phyloP scores from a whole-genome alignment of 2,797 vertebrate genomes.

The Sebastes taczanowskii region DNA sequence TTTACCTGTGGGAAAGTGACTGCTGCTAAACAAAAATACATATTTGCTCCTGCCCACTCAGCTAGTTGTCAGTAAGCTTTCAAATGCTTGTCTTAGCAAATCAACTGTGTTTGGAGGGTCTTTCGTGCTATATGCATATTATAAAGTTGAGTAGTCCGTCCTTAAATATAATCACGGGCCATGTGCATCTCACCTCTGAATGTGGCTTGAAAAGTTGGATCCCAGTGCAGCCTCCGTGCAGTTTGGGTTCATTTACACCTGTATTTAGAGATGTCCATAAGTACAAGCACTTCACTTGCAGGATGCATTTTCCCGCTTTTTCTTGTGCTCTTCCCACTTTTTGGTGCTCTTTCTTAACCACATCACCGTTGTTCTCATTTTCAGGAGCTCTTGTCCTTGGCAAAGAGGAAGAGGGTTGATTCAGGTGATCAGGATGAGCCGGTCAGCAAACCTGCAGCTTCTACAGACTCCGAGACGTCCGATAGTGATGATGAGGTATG shows the following conservation, averaged over 20 bases:
- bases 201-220: background rate
- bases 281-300: background rate
- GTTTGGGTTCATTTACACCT: background rate
- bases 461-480: conserved; percentile 96
- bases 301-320: background rate
- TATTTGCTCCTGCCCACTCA: background rate
- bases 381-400: conserved; percentile 94
- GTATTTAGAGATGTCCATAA: background rate
- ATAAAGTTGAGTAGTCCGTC: background rate
- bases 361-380: background rate
- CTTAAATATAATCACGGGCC: background rate
- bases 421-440: conserved; percentile 95
- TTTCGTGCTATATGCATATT: background rate
- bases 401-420: conserved; percentile 95
- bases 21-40: background rate
- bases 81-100: background rate
- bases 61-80: background rate
- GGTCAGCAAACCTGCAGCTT: conserved; percentile 93
- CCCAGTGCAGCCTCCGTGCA: background rate
- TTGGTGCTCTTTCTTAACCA: background rate
- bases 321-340: too few relatives aligned
- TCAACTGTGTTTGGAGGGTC: background rate
- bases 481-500: conserved; percentile 97
- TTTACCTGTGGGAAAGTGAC: background rate
- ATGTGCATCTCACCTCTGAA: background rate